These are phyloP conservation scores for Drosophila kokeensis DNA, from an alignment of 2,888 invertebrate species.

Conservation along the genomic window DNA sequence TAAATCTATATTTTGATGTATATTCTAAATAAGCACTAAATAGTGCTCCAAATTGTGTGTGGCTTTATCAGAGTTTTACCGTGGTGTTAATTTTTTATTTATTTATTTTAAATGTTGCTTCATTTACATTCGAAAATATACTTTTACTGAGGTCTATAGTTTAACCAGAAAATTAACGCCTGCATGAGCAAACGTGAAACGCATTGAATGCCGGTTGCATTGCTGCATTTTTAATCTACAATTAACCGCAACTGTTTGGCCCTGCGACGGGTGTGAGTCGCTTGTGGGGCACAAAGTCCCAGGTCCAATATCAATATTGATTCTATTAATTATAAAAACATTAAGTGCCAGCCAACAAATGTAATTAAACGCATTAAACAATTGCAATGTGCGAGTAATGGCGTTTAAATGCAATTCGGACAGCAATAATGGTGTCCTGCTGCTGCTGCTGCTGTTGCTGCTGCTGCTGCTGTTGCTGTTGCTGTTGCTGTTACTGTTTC, in stretches of 20 bases:
- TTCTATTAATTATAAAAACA: conserved; percentile 84
- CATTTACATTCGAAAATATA: conserved; percentile 7
- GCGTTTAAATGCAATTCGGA: conserved; percentile 58
- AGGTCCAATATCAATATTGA: conserved; percentile 79
- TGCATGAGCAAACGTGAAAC: conserved; percentile 63
- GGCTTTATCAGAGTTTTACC: conserved; percentile 29
- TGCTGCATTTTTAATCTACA: conserved; percentile 83
- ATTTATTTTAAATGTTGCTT: background rate
- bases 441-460: conserved; percentile 2
- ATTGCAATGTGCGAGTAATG: conserved; percentile 71
- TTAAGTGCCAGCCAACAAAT: conserved; percentile 80
- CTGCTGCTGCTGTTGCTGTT: background rate
- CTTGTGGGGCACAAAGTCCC: background rate
- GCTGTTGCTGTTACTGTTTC: conserved; percentile 1
- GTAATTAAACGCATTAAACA: conserved; percentile 82
- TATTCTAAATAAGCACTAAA: too few relatives aligned
- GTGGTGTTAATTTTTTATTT: conserved; percentile 7
- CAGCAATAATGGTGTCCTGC: conserved; percentile 15
- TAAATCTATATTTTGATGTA: background rate
- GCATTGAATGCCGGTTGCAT: conserved; percentile 58
- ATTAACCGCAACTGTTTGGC: conserved; percentile 78
- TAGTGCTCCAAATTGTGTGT: background rate
- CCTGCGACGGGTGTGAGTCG: background rate
- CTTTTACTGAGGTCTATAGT: conserved; percentile 57
- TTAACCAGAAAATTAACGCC: conserved; percentile 83